Conservation (phyloP, 2,113 vertebrate species). For the Perca schrenkii region DNA sequence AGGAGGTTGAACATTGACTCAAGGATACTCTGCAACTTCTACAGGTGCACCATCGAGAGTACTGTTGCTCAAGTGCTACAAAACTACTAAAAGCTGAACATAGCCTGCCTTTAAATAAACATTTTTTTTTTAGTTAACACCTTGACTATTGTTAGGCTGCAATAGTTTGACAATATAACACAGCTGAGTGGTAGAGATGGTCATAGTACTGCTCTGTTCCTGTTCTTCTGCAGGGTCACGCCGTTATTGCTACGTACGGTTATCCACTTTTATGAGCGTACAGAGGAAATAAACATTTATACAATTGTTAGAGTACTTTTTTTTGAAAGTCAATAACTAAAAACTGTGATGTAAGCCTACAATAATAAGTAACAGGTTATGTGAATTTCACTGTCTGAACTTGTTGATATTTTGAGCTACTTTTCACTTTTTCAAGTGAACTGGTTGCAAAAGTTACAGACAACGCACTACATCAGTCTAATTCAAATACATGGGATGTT, state of each 20-base stretch:
- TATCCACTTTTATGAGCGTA: too few relatives aligned
- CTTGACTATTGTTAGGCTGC: slow-evolving; percentile 1
- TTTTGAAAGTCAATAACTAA: too few relatives aligned
- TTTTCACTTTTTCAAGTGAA: too few relatives aligned
- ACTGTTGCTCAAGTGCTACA: neutral
- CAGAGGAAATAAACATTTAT: neutral
- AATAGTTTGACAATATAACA: neutral
- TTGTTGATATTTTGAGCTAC: too few relatives aligned
- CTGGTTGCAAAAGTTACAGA: neutral
- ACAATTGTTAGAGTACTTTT: too few relatives aligned
- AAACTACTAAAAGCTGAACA: neutral
- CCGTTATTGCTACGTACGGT: too few relatives aligned
- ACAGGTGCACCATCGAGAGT: too few relatives aligned
- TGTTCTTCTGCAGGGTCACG: neutral
- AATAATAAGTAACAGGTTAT: too few relatives aligned
- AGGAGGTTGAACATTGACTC: too few relatives aligned
- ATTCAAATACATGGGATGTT: neutral
- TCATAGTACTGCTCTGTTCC: neutral
- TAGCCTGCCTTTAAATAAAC: neutral
- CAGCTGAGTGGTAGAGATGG: neutral
- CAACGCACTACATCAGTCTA: neutral
- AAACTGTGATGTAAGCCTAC: too few relatives aligned
- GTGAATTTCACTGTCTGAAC: too few relatives aligned
- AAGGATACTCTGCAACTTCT: too few relatives aligned
- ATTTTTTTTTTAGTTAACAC: neutral